phyloP scores from a whole-genome alignment of 2,113 vertebrate species.

The Ciconia boyciana region DNA sequence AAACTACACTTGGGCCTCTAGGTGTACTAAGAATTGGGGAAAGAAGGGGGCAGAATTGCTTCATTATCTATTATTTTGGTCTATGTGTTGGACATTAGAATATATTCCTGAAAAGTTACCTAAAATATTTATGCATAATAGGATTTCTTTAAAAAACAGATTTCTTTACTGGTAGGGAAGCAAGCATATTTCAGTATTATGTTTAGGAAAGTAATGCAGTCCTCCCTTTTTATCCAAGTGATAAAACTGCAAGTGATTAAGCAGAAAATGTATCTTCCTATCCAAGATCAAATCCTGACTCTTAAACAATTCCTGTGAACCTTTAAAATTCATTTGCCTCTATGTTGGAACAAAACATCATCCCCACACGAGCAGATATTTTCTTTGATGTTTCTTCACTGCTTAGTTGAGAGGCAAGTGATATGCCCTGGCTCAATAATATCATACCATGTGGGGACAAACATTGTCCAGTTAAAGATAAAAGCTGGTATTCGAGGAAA shows the following conservation, averaged over 20 bases:
- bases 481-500: not conserved
- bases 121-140: not conserved
- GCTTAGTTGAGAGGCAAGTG: not conserved
- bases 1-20: not conserved
- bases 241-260: not conserved
- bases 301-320: not conserved
- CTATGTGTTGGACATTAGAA: no score
- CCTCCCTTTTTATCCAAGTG: not conserved
- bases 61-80: not conserved
- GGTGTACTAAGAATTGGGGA: not conserved
- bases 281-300: not conserved
- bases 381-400: not conserved
- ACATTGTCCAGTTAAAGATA: not conserved
- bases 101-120: not conserved
- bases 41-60: not conserved
- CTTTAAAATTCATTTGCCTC: not conserved
- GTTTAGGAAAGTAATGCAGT: not conserved
- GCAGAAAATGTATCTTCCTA: not conserved
- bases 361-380: not conserved
- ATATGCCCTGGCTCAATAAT: not conserved
- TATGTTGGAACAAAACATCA: not conserved
- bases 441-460: not conserved
- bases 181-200: not conserved
- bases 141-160: accelerated
- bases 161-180: not conserved